Evolutionary conservation across 2,888 invertebrate species (phyloP).

Genomic region (Keiferia lycopersicella): DNA sequence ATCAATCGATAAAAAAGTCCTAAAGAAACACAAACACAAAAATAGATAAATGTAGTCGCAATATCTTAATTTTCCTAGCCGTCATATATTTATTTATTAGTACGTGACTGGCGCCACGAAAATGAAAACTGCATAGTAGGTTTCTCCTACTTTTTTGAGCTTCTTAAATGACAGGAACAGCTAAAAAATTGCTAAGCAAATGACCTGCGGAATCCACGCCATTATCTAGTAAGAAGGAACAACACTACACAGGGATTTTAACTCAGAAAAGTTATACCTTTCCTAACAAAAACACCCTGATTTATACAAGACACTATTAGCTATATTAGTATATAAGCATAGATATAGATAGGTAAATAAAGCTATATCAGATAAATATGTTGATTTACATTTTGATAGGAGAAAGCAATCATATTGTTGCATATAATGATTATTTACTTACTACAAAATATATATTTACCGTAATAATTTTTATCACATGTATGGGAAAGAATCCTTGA

Average conservation of each 20-base stretch:
- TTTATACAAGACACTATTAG: conserved; percentile 42
- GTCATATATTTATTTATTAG: too few relatives aligned
- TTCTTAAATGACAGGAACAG: too few relatives aligned
- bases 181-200: too few relatives aligned
- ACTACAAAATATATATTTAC: conserved; percentile 20
- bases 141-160: too few relatives aligned
- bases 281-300: conserved; percentile 21
- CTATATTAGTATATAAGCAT: conserved; percentile 33
- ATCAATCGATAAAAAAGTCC: too few relatives aligned
- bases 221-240: conserved; percentile 50
- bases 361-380: conserved; percentile 22
- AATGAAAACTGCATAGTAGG: too few relatives aligned
- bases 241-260: conserved; percentile 71
- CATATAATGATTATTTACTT: conserved; percentile 20
- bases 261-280: conserved; percentile 45
- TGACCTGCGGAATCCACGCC: too few relatives aligned
- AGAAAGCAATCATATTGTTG: conserved; percentile 22
- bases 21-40: too few relatives aligned
- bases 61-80: too few relatives aligned
- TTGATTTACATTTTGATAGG: conserved; percentile 23
- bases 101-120: too few relatives aligned
- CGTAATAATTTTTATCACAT: conserved; percentile 7
- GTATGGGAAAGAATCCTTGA: conserved; percentile 7
- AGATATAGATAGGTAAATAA: conserved; percentile 37
- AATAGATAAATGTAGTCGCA: too few relatives aligned